Evolutionary conservation across 37 sponge, comb jelly and placozoan species (phyloP).

Genomic region (Diacarnus erythraeanus): DNA sequence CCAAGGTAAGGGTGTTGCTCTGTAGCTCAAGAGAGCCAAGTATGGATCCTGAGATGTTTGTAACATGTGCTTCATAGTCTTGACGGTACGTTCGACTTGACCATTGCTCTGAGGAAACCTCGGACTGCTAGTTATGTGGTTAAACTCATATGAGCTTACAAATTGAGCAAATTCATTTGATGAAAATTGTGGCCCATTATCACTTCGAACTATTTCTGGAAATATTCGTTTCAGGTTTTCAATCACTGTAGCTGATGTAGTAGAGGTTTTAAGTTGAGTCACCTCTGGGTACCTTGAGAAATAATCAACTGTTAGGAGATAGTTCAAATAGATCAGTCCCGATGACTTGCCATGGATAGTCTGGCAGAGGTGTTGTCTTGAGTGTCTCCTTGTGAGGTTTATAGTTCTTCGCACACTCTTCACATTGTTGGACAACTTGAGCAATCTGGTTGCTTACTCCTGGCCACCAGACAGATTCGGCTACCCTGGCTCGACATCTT

Average conservation of each 20-base stretch:
- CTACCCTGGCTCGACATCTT: constrained; percentile 2
- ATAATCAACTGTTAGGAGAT: not conserved
- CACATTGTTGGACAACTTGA: constrained; percentile 24
- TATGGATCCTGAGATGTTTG: constrained; percentile 11
- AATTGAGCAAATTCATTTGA: constrained; percentile 43
- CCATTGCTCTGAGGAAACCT: constrained; percentile 61
- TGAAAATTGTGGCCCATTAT: constrained; percentile 61
- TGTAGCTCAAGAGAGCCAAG: constrained; percentile 39
- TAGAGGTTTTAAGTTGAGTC: constrained; percentile 30
- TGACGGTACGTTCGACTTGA: constrained; percentile 38
- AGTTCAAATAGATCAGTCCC: constrained; percentile 43
- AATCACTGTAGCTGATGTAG: constrained; percentile 44
- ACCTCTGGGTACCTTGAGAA: constrained; percentile 36
- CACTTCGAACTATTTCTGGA: constrained; percentile 41
- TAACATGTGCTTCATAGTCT: constrained; percentile 44
- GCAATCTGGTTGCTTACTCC: constrained; percentile 9
- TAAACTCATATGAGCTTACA: constrained; percentile 23
- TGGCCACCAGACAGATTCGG: constrained; percentile 48
- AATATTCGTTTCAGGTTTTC: constrained; percentile 29
- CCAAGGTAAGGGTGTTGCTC: constrained; percentile 64
- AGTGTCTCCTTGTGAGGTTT: constrained; percentile 28
- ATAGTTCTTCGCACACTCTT: constrained; percentile 15
- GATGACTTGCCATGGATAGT: constrained; percentile 55
- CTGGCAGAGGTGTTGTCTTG: constrained; percentile 23
- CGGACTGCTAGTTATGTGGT: constrained; percentile 59